Percentiles rank a stretch among this genome's conserved stretches.
Conservation (phyloP, 2,113 vertebrate species). For the Thinocorus orbignyianus region DNA sequence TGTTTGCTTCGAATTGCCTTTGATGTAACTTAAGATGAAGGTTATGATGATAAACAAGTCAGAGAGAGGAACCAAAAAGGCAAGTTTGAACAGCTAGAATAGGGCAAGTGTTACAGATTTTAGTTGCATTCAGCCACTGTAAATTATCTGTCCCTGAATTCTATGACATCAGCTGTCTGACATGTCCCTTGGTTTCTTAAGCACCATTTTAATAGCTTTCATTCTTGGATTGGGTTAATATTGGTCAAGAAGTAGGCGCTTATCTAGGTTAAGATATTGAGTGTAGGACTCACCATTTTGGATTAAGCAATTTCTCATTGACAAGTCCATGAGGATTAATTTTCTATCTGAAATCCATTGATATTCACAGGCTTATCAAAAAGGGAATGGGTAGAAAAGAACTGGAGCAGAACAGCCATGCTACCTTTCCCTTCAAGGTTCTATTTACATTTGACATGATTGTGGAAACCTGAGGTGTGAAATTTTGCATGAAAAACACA, state of each 20-base stretch:
- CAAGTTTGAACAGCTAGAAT: neutral
- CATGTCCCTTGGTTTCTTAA: neutral
- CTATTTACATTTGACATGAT: neutral
- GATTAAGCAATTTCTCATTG: neutral
- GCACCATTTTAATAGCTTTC: neutral
- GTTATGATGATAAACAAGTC: neutral
- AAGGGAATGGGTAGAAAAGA: neutral
- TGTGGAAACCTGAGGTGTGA: neutral
- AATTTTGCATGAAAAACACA: neutral
- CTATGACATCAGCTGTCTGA: neutral
- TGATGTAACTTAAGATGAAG: neutral
- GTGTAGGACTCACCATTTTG: neutral
- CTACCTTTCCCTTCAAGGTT: neutral
- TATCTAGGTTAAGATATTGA: neutral
- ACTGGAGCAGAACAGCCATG: neutral
- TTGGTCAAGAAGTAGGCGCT: neutral
- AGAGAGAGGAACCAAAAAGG: neutral
- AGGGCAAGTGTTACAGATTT: neutral
- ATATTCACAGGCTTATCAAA: neutral
- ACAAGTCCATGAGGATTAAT: neutral
- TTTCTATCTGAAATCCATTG: neutral
- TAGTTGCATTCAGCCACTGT: neutral
- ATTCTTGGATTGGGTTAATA: neutral
- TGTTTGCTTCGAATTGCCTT: neutral
- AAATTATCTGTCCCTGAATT: neutral